Conservation (phyloP, 37 sponge, comb jelly and placozoan genomes). For the Spongilla lacustris region DNA sequence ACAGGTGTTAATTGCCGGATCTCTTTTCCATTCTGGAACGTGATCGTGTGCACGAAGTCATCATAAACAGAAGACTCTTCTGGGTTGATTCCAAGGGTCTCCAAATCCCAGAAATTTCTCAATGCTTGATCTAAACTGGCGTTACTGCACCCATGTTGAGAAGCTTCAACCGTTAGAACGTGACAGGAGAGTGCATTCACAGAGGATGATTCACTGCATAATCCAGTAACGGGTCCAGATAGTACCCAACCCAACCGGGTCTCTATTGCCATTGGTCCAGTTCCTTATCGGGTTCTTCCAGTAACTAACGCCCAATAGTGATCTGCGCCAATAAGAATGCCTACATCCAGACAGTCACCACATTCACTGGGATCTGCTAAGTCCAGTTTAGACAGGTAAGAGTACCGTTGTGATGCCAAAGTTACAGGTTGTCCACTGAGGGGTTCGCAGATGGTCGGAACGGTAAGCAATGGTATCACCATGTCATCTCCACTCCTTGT, state of each 20-base stretch:
- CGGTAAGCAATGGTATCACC: slow-evolving; percentile 6
- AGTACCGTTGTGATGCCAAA: not conserved
- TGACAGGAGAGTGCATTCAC: slow-evolving; percentile 24
- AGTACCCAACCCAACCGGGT: too few relatives aligned
- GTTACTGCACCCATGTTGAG: slow-evolving; percentile 7
- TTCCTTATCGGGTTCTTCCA: too few relatives aligned
- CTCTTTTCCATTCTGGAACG: slow-evolving; percentile 10
- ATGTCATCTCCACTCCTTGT: not conserved
- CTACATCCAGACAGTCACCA: not conserved
- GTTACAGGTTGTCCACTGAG: slow-evolving; percentile 30
- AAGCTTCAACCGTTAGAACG: slow-evolving; percentile 7
- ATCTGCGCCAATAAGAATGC: slow-evolving; percentile 41
- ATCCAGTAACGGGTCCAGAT: too few relatives aligned
- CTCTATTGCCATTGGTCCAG: too few relatives aligned
- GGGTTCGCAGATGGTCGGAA: slow-evolving; percentile 59
- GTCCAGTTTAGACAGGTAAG: slow-evolving; percentile 30
- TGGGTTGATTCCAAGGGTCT: slow-evolving; percentile 24
- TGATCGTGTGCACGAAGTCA: slow-evolving; percentile 13
- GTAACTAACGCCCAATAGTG: slow-evolving; percentile 44
- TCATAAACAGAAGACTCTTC: slow-evolving; percentile 33
- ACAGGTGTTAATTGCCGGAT: slow-evolving; percentile 15
- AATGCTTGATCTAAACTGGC: slow-evolving; percentile 11
- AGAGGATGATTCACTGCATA: not conserved
- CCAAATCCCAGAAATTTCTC: slow-evolving; percentile 54
- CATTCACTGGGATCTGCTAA: slow-evolving; percentile 29